Evolutionary conservation across 1,140 invertebrate genomes (phyloP), one percentile per base, ranked within the genome.

Genomic region (Pemphigus obesinymphae): DNA sequence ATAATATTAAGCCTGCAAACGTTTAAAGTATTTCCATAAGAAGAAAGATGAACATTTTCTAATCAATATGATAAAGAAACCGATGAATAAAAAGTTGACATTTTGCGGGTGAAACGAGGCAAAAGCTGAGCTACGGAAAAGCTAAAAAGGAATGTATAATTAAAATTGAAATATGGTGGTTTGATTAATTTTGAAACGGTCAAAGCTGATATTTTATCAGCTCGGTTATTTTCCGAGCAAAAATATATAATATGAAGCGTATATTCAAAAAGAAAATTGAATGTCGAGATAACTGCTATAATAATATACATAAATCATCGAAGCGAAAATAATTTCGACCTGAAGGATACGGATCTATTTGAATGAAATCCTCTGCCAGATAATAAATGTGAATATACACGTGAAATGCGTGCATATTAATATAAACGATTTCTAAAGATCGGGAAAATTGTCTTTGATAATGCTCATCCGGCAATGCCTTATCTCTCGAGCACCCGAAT

Each of bases 401-500:
- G 40, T 26, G n/a, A 26, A 45, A 29, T 45, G 68, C 23, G 23
- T 13, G 37, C 17, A 37, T 40, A 63, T 68, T 23, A 68, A 11
- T 45, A 45, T 5, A 70, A 43, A 13, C n/a, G 40, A 23, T 45
- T 29, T 70, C 26, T 31, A n/a, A 73, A 73, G 45, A 73, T 50
- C 17, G 45, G 26, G 45, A 31, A 73, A 73, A 73, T 73, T 40
- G 26, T 73, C 70, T 73, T 73, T 73, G 70, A 73, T 73, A 50
- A 73, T 31, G 26, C 26, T 6, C 26, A 45, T 23, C 70, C 26
- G 29, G 29, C 7, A 73, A 50, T 53, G 23, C 20, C 76, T 80
- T 80, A 80, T 80, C 76, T 80, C 48, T 13, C 15, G 15, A 43
- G 34, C 55, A 58, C n/a, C 75, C 75, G 34, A 61, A 61, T 80